Base-by-base conservation (phyloP, 1,140 invertebrate genomes). In the Tetramorium simillimum region DNA sequence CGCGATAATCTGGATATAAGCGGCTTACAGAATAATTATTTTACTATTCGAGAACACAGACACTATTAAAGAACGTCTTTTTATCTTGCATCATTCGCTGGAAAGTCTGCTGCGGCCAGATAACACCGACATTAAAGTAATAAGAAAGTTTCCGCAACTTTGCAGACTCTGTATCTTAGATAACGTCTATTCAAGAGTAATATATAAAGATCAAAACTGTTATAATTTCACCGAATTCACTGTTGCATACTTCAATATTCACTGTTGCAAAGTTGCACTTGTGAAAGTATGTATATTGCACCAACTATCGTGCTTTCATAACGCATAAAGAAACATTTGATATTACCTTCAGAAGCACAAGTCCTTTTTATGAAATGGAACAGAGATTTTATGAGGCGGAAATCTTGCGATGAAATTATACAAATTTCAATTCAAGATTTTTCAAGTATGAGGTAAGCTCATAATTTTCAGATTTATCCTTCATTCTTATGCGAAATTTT, bases 141-240 rank as follows among this genome's bases (percentile, higher is more conserved):
- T 84, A 60, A 73, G 51, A 70, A 84, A 84, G 53, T 73, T 84
- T 84, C 14, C 7, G 53, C 53, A 84, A 82, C 53, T 73, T 72
- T 16, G 53, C 40, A 58, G 37, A 28, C 18, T 33, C 37, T 69
- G 12, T 49, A 28, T 58, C 56, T 33, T 72, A 53, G 28, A 46
- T 56, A 84, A 73, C 24, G 40, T 82, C 40, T 40, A 84, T 73
- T 58, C 14, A 60, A 18, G 9, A 28, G 24, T 60, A 69, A 65
- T 53, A 51, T 80, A 67, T 21, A 49, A 16, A 14, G n/a, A 53
- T 53, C 7, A 80, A 24, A 53, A 67, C 1, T 7, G 3, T n/a
- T 16, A 51, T 65, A 62, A 60, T 62, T 37, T 65, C 7, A 60
- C 4, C 40, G 16, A 53, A 16, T 10, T 69, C 3, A 7, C 10